These are phyloP conservation scores for Neodiprion lecontei DNA, from an alignment of 1,140 invertebrate species.

Conservation along the genomic window DNA sequence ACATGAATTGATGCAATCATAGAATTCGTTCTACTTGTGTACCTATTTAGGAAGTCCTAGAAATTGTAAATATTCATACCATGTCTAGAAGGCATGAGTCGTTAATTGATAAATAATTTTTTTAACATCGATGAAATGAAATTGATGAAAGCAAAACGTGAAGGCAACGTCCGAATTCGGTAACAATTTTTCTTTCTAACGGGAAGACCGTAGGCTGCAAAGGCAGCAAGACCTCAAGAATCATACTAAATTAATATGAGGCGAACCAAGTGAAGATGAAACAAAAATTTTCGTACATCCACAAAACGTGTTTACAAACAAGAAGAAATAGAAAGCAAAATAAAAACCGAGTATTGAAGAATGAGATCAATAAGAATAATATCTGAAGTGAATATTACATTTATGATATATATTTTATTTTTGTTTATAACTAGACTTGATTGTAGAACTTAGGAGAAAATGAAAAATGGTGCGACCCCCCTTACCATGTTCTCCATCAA, in stretches of 20 bases:
- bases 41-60: too few species aligned
- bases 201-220: too few species aligned
- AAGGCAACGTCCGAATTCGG: neutral
- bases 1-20: too few species aligned
- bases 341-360: constrained; percentile 3
- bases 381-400: constrained; percentile 21
- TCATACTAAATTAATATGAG: neutral
- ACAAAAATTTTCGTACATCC: neutral
- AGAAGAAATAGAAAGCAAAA: neutral
- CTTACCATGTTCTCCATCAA: constrained; percentile 13
- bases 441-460: neutral
- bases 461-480: neutral
- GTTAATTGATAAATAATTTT: constrained; percentile 3
- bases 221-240: neutral
- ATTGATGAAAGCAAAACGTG: neutral
- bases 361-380: constrained; percentile 14
- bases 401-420: constrained; percentile 21
- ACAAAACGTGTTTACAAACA: neutral
- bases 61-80: too few species aligned
- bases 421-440: constrained; percentile 15
- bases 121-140: neutral
- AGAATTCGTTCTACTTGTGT: too few species aligned
- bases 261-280: neutral
- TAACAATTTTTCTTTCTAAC: too few species aligned
- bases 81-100: too few species aligned